A percentile compares a stretch with the other conserved stretches of the same genome.
Evolutionary conservation across 2,797 vertebrate genomes (phyloP).

Genomic region (Eulemur coronatus): DNA sequence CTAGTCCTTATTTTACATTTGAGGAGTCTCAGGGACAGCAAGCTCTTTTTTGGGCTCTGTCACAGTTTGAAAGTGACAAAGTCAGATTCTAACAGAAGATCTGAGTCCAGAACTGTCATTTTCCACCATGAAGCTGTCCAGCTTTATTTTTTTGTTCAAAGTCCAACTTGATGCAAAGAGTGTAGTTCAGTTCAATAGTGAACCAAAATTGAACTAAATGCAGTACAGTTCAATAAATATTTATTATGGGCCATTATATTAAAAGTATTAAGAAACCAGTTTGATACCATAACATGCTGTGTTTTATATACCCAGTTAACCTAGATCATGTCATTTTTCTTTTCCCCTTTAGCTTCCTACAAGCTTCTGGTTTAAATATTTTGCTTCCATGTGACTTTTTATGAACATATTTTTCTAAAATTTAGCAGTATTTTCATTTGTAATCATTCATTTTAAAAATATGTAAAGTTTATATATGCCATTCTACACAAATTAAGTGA

Average conservation of each 20-base stretch:
- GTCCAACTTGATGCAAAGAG: background rate
- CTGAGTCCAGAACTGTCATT: background rate
- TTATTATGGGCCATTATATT: background rate
- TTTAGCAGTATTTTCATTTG: background rate
- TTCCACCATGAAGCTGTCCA: background rate
- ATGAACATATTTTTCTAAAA: background rate
- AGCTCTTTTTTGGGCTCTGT: background rate
- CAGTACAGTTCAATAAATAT: background rate
- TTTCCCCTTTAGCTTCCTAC: background rate
- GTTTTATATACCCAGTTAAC: background rate
- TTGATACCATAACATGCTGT: background rate
- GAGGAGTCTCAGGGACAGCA: background rate
- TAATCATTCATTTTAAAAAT: background rate
- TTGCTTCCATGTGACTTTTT: background rate
- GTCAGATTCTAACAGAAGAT: background rate
- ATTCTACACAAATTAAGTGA: background rate
- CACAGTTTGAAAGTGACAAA: background rate
- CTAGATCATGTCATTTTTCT: background rate
- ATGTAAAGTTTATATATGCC: background rate
- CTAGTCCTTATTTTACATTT: background rate
- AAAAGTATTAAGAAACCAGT: background rate
- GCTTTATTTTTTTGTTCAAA: background rate
- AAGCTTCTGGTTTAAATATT: background rate
- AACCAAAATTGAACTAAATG: background rate
- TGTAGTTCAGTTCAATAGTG: background rate